Percentiles rank a stretch among this genome's conserved stretches.
phyloP scores from a whole-genome alignment of 1,140 invertebrate species.

The Dreissena polymorpha region DNA sequence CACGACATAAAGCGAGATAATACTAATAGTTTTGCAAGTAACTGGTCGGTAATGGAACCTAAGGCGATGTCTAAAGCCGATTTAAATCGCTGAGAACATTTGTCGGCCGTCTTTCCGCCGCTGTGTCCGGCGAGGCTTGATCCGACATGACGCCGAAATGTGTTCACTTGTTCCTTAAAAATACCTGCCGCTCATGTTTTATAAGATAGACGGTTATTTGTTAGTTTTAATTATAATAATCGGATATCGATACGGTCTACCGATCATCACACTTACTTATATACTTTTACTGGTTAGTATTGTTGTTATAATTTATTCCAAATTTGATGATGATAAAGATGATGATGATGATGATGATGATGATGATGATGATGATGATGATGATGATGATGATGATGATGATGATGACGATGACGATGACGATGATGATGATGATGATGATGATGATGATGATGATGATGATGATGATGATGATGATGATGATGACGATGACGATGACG shows the following conservation, averaged over 20 bases:
- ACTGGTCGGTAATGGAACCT: constrained; percentile 12
- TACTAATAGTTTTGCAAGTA: constrained; percentile 43
- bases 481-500: background rate
- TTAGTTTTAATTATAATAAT: no score
- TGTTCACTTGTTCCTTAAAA: background rate
- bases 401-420: no score
- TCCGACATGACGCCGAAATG: constrained; percentile 21
- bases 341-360: background rate
- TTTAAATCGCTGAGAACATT: background rate
- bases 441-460: background rate
- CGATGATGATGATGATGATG: no score
- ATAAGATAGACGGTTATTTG: no score
- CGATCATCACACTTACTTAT: no score
- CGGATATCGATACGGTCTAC: no score
- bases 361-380: background rate
- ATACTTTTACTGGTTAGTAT: no score
- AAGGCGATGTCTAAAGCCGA: constrained; percentile 31
- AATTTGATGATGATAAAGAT: background rate
- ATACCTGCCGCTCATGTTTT: no score
- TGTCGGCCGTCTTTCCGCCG: background rate
- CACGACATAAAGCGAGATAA: constrained; percentile 24
- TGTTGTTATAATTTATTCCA: background rate
- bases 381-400: background rate
- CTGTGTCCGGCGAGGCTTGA: constrained; percentile 8
- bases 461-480: no score